Conservation (phyloP, 2,797 vertebrate species). For the Manis javanica region DNA sequence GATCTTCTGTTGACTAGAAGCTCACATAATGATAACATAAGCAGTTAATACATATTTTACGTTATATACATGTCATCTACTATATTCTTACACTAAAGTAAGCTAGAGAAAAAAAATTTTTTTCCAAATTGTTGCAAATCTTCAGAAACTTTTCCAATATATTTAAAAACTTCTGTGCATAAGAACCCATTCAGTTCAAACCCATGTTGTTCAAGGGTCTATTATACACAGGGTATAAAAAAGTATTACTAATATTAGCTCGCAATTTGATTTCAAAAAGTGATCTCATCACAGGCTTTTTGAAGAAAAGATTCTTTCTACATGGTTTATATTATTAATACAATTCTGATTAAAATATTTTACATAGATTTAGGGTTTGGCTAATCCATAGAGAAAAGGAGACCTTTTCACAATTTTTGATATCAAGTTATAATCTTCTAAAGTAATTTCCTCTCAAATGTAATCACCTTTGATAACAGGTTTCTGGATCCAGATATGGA, state of each 20-base stretch:
- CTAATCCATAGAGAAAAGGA: background rate
- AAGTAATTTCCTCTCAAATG: constrained; percentile 23
- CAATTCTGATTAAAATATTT: background rate
- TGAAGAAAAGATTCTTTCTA: background rate
- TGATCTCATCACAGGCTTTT: background rate
- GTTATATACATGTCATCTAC: too few relatives aligned
- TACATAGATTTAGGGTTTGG: background rate
- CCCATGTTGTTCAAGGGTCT: too few relatives aligned
- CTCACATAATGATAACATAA: too few relatives aligned
- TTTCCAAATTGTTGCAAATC: too few relatives aligned
- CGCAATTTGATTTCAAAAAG: background rate
- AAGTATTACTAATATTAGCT: background rate
- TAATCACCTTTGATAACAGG: background rate
- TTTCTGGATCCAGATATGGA: background rate
- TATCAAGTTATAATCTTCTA: background rate
- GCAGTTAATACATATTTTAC: too few relatives aligned
- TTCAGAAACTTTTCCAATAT: too few relatives aligned
- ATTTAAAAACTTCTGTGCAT: too few relatives aligned
- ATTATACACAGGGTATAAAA: background rate
- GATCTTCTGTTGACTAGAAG: too few relatives aligned
- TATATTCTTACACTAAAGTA: too few relatives aligned
- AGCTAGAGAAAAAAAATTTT: too few relatives aligned
- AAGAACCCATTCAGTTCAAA: too few relatives aligned
- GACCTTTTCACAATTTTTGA: background rate
- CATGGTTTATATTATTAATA: background rate